Evolutionary conservation across 2,113 vertebrate species (phyloP), one percentile per base, ranked within the genome.

Genomic region (Promerops cafer): DNA sequence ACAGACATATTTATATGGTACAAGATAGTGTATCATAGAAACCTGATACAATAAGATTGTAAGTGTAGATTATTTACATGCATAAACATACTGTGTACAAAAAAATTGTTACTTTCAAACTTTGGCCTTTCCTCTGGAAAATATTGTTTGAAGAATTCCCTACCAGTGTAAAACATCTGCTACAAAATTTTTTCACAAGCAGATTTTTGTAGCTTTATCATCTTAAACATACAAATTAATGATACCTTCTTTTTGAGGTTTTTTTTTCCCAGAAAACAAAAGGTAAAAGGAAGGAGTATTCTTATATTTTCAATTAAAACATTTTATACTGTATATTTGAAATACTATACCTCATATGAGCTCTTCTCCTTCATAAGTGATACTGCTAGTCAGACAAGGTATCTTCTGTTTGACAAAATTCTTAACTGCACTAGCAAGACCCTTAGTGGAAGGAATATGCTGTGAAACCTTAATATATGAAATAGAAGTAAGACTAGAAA

Each of bases 241-340:
- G 2, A 54, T 16, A 47, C 2, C 2, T 65, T 81, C 35, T 40
- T 59, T 28, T 50, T 16, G 72, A 60, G 4, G 6, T 2, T 23
- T 71, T 53, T 53, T 50, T 33, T 47, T 2, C 24, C 17, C 3
- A 40, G 28, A 35, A 56, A 81, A n/a, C 17, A 47, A 35, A n/a
- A 8, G 4, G 8, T 14, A 60, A 52, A 66, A 19, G 2, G 17
- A 83, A 70, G 7, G 2, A 1, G 2, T 4, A 30, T 42, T 66
- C 12, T 52, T 44, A 12, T 52, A 4, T 66, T 94, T 87, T 63
- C 40, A 56, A 4, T 33, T 54, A 80, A 86, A 77, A 71, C 3
- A 24, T 71, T 59, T 64, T 60, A 26, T 60, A 18, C 3, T 77
- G 6, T 74, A 1, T 42, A 42, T 63, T 23, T 76, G 20, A 59